A percentile compares a stretch with the other conserved stretches of the same genome.
phyloP scores from a whole-genome alignment of 2,797 vertebrate genomes.

The Coregonus ussuriensis region DNA sequence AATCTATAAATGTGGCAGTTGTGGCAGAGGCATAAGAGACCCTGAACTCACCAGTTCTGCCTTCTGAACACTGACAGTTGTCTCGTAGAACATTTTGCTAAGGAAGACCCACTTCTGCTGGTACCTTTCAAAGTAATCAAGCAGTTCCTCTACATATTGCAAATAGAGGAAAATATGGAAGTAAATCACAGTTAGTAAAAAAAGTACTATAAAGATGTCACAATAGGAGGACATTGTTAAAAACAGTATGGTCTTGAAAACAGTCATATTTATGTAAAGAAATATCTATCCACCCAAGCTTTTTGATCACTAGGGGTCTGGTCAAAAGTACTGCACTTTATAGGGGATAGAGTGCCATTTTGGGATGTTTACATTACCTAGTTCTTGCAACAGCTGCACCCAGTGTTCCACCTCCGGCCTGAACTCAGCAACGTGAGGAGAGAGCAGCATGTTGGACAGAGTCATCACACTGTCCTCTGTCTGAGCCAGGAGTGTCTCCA shows the following conservation, averaged over 20 bases:
- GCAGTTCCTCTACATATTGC: constrained; percentile 65
- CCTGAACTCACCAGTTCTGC: constrained; percentile 74
- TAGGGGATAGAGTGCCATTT: neutral
- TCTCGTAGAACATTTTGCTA: constrained; percentile 74
- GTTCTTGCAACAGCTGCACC: constrained; percentile 67
- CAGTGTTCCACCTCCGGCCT: constrained; percentile 69
- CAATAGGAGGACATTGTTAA: too few relatives aligned
- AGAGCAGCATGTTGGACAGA: constrained; percentile 74
- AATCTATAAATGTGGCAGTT: neutral
- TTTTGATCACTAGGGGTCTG: neutral
- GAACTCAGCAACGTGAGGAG: constrained; percentile 66
- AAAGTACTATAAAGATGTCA: neutral
- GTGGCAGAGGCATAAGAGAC: neutral
- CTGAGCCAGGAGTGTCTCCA: constrained; percentile 66
- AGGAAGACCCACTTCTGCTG: constrained; percentile 84
- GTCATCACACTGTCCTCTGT: constrained; percentile 75
- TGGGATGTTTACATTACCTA: constrained; percentile 68
- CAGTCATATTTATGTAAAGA: neutral
- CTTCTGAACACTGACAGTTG: constrained; percentile 58
- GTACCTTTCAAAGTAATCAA: constrained; percentile 78
- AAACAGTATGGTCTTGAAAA: too few relatives aligned
- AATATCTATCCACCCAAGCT: neutral
- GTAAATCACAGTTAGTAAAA: neutral
- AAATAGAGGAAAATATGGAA: constrained; percentile 16
- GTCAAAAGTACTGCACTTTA: neutral